Conservation (phyloP, 2,797 vertebrate species). For the Neomorphus geoffroyi region DNA sequence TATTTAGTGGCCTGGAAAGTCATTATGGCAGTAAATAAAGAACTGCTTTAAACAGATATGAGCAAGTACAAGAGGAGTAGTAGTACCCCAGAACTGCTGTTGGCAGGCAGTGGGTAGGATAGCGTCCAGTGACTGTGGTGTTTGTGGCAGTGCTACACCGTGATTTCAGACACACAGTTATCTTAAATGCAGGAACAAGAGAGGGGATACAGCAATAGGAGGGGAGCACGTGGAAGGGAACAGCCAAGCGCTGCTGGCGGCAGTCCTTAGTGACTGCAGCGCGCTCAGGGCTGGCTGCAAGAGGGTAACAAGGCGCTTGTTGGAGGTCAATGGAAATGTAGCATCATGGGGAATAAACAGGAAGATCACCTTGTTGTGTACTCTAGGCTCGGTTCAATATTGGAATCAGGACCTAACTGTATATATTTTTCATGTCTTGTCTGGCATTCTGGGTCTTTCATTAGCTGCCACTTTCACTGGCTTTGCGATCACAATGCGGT, state of each 20-base stretch:
- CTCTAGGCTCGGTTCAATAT: neutral
- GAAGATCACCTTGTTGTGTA: neutral
- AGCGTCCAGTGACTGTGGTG: neutral
- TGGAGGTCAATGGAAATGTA: neutral
- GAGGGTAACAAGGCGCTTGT: neutral
- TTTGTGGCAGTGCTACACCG: neutral
- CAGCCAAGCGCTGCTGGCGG: neutral
- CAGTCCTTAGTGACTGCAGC: neutral
- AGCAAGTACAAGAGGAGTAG: neutral
- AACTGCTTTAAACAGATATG: neutral
- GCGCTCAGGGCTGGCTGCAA: neutral
- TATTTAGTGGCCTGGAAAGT: neutral
- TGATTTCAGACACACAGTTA: neutral
- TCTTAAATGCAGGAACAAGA: neutral
- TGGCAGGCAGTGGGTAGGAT: neutral
- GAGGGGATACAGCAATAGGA: neutral
- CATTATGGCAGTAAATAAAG: neutral
- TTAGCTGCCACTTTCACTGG: neutral
- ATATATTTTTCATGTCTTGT: neutral
- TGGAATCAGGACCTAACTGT: neutral
- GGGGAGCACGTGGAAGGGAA: neutral
- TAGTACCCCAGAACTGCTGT: neutral
- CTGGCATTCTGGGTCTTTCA: neutral
- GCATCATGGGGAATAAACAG: neutral
- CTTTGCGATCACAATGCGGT: neutral